phyloP scores from a whole-genome alignment of 1,140 invertebrate species.

The Chrysoperla carnea region DNA sequence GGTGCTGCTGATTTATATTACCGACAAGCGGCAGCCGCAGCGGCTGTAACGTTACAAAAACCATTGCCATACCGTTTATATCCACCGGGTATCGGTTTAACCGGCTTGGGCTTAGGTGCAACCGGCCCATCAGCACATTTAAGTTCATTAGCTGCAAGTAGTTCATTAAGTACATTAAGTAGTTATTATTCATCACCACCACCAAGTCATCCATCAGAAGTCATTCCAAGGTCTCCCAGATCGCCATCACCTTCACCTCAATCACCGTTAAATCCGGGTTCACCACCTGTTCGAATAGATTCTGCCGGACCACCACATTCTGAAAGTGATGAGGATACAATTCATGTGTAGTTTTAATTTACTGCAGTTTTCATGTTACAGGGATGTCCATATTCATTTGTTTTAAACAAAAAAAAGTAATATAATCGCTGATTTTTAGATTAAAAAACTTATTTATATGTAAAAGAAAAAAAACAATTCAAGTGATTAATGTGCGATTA shows the following conservation, averaged over 20 bases:
- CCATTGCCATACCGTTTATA: constrained; percentile 68
- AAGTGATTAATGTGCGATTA: no score
- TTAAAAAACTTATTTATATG: no score
- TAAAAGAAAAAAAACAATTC: no score
- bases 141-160: constrained; percentile 34
- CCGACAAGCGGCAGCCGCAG: constrained; percentile 56
- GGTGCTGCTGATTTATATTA: constrained; percentile 56
- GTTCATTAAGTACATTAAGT: constrained; percentile 35
- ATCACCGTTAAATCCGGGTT: constrained; percentile 26
- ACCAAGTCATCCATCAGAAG: constrained; percentile 13
- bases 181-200: constrained; percentile 35
- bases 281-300: constrained; percentile 11
- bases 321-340: constrained; percentile 35
- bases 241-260: constrained; percentile 14
- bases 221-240: constrained; percentile 17
- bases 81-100: constrained; percentile 36
- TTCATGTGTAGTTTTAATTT: constrained; percentile 17
- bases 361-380: background rate
- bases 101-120: constrained; percentile 29
- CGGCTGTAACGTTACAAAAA: constrained; percentile 65
- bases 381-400: no score
- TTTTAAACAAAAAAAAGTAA: no score
- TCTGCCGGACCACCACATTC: constrained; percentile 23
- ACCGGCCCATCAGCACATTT: constrained; percentile 40
- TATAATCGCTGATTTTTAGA: no score